Conservation (phyloP, 2,888 invertebrate species). For the Clusia tigrina region DNA sequence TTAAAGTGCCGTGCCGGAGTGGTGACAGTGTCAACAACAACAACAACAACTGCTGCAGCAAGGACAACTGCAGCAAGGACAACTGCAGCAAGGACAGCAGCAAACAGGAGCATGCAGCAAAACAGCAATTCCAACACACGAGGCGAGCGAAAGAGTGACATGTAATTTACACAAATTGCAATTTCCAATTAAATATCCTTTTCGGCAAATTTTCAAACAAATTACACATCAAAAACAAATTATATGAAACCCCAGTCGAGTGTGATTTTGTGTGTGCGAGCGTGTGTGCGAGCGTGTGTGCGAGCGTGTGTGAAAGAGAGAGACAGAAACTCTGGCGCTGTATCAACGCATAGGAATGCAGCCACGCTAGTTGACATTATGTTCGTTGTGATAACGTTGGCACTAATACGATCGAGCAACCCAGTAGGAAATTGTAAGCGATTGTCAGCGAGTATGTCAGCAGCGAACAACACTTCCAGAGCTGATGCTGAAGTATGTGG, state of each 20-base stretch:
- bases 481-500: too few species aligned
- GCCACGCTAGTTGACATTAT: too few species aligned
- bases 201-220: constrained; percentile 8
- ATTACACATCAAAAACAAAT: constrained; percentile 8
- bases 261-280: background rate
- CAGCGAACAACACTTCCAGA: too few species aligned
- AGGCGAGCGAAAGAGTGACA: background rate
- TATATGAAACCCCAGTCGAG: background rate
- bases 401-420: too few species aligned
- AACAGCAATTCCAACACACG: background rate
- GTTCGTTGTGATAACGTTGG: too few species aligned
- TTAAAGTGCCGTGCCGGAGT: background rate
- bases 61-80: too few species aligned
- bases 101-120: background rate
- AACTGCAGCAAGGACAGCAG: background rate
- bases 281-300: background rate
- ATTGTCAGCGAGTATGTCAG: too few species aligned
- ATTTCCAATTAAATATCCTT: constrained; percentile 13
- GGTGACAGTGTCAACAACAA: background rate
- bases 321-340: background rate
- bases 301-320: background rate
- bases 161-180: constrained; percentile 10
- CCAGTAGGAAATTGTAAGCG: too few species aligned
- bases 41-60: too few species aligned
- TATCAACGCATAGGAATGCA: too few species aligned